Evolutionary conservation across 1,140 invertebrate species (phyloP).

Genomic region (Holotrichia oblita): DNA sequence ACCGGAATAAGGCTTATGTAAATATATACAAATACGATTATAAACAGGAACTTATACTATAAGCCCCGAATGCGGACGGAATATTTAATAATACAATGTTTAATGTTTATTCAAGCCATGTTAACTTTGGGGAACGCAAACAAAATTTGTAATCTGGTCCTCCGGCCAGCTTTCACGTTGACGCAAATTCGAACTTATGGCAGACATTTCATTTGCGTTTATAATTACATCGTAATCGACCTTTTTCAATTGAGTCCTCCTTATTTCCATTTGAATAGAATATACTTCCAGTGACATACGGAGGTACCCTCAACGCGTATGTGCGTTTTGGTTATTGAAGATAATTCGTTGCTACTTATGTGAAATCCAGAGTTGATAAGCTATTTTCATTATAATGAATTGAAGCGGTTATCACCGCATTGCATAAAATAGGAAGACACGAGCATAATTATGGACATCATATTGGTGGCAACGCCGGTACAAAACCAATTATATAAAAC

Average conservation of each 20-base stretch:
- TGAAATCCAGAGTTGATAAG: too few relatives aligned
- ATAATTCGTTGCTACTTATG: too few relatives aligned
- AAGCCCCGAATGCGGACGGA: background rate
- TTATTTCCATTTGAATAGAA: background rate
- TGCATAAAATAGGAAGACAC: too few relatives aligned
- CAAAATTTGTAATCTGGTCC: constrained; percentile 20
- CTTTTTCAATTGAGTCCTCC: background rate
- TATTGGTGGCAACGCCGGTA: too few relatives aligned
- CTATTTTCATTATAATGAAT: too few relatives aligned
- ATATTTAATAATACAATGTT: constrained; percentile 32
- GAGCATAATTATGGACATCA: too few relatives aligned
- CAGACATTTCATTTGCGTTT: constrained; percentile 1
- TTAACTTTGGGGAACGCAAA: background rate
- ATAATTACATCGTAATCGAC: background rate
- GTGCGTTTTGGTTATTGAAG: too few relatives aligned
- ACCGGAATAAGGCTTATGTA: background rate
- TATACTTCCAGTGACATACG: background rate
- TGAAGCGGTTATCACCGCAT: too few relatives aligned
- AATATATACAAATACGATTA: constrained; percentile 32
- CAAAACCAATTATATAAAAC: too few relatives aligned
- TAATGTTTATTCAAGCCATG: constrained; percentile 28
- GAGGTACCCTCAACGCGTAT: too few relatives aligned
- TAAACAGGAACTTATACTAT: constrained; percentile 28
- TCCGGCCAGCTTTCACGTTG: background rate
- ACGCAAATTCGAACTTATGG: background rate